These are phyloP conservation scores for Gerosis bhagava DNA, from an alignment of 2,888 invertebrate genomes.

Conservation along the genomic window DNA sequence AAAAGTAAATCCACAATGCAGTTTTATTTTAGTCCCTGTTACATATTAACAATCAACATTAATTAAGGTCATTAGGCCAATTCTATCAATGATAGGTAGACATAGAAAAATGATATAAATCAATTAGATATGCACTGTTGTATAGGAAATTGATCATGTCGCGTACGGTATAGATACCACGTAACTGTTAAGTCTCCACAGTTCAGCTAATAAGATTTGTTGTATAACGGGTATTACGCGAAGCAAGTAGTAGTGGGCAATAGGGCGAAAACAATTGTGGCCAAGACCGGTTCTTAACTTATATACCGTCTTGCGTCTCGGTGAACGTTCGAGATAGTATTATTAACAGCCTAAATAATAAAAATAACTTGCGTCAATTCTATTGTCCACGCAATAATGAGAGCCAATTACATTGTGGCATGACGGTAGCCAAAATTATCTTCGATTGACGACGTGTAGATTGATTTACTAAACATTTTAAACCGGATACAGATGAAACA, in stretches of 20 bases:
- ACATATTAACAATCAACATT: too few species aligned
- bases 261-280: slow-evolving; percentile 64
- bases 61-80: too few species aligned
- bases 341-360: slow-evolving; percentile 1
- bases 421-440: too few species aligned
- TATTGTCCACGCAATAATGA: too few species aligned
- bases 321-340: slow-evolving; percentile 9
- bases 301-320: slow-evolving; percentile 32
- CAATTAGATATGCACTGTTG: slow-evolving; percentile 48
- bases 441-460: too few species aligned
- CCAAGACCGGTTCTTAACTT: slow-evolving; percentile 50
- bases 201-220: slow-evolving; percentile 66
- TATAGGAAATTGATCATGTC: slow-evolving; percentile 51
- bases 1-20: too few species aligned
- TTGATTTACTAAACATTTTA: too few species aligned
- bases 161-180: slow-evolving; percentile 46
- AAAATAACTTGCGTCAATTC: slow-evolving; percentile 3
- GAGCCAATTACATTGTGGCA: too few species aligned
- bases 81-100: slow-evolving; percentile 31
- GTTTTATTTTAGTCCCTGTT: too few species aligned
- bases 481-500: too few species aligned
- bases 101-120: slow-evolving; percentile 36
- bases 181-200: slow-evolving; percentile 56
- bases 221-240: slow-evolving; percentile 67
- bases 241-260: slow-evolving; percentile 45